Conservation (phyloP, 2,888 invertebrate species). For the Timema podura region DNA sequence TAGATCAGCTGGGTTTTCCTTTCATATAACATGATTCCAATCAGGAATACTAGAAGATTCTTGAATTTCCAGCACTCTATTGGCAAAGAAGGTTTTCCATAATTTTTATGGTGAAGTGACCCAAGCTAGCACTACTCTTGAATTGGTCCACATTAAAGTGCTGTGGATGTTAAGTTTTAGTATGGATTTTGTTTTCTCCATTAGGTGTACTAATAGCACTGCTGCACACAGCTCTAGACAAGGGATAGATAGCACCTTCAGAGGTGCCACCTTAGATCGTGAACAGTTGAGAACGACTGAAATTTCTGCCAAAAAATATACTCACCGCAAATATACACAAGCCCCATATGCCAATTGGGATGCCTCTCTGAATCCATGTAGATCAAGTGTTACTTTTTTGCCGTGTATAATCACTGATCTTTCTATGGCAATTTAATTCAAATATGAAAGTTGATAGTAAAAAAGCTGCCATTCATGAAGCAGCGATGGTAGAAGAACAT, state of each 20-base stretch:
- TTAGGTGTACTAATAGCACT: constrained; percentile 32
- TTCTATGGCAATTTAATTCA: too few relatives aligned
- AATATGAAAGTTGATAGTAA: neutral
- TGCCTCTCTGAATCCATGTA: neutral
- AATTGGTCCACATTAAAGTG: constrained; percentile 36
- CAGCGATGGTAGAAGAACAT: constrained; percentile 29
- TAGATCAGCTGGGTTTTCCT: too few relatives aligned
- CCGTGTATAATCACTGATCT: too few relatives aligned
- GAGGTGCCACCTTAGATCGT: constrained; percentile 33
- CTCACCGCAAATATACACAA: constrained; percentile 32
- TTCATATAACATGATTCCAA: too few relatives aligned
- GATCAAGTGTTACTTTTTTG: neutral
- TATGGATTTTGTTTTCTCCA: constrained; percentile 22
- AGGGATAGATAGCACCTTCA: constrained; percentile 36
- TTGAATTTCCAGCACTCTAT: too few relatives aligned
- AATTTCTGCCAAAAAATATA: constrained; percentile 28
- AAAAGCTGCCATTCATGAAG: neutral
- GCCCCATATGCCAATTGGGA: neutral
- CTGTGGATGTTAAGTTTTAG: constrained; percentile 19
- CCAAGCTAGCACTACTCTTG: constrained; percentile 37
- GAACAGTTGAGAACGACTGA: too few relatives aligned
- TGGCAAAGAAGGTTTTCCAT: too few relatives aligned
- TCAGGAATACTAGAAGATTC: too few relatives aligned
- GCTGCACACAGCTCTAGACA: constrained; percentile 38
- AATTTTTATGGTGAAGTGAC: constrained; percentile 28